Percentiles rank a stretch among this genome's conserved stretches.
Conservation (phyloP, 2,113 vertebrate genomes). For the Nymphicus hollandicus region DNA sequence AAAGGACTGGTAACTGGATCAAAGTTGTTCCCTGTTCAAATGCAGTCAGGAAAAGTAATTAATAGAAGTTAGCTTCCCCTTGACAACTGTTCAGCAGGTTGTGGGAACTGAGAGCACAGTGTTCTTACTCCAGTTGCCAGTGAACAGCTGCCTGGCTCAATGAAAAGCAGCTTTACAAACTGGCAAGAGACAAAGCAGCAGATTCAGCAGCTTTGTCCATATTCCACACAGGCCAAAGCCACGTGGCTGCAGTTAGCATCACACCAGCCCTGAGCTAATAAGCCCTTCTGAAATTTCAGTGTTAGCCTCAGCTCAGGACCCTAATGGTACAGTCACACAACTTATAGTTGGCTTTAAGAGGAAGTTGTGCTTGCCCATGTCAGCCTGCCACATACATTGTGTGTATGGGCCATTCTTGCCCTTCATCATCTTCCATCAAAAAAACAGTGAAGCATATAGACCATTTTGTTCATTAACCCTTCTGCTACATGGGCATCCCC, state of each 20-base stretch:
- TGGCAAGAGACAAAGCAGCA: not conserved
- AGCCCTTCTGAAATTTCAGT: not conserved
- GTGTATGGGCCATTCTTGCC: not conserved
- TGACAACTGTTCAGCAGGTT: not conserved
- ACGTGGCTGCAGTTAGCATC: not conserved
- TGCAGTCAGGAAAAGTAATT: not conserved
- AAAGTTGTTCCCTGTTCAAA: not conserved
- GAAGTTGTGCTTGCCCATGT: not conserved
- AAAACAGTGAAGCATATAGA: not conserved
- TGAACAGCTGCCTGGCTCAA: not conserved
- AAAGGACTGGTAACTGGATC: not conserved
- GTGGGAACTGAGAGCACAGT: not conserved
- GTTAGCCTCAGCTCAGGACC: not conserved
- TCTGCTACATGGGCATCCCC: not conserved
- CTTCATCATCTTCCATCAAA: not conserved
- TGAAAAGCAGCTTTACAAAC: not conserved
- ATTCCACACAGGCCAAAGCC: not conserved
- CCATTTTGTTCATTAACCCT: not conserved
- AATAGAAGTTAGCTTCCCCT: not conserved
- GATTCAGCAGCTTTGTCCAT: not conserved
- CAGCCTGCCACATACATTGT: not conserved
- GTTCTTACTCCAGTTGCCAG: not conserved
- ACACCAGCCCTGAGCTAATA: not conserved
- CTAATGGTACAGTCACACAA: fast-evolving
- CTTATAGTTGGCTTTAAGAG: not conserved